Evolutionary conservation across 2,797 vertebrate species (phyloP), one percentile per base, ranked within the genome.

Genomic region (Tragelaphus eurycerus): DNA sequence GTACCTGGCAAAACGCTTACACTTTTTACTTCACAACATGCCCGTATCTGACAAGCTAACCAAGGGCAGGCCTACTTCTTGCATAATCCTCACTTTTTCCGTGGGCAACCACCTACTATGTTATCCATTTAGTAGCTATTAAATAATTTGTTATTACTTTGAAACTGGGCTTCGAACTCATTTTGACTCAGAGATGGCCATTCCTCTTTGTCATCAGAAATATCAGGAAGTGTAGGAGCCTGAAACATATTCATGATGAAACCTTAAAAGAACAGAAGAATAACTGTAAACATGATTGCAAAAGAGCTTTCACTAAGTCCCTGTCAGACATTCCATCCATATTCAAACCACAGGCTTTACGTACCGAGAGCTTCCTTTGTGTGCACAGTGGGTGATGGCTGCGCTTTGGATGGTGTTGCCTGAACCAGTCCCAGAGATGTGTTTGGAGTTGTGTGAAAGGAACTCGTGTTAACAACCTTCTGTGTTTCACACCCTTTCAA

Each of bases 231-330:
- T 3, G 99, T 99, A 1, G 99, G 99, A 0, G 99, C 99, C 98
- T 99, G 99, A 98, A 99, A 99, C 99, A 99, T 99, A 98, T 99
- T 99, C 99, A 99, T 99, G 98, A 99, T 99, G 94, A 99, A 99
- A 34, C 98, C 99, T 99, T 90, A 85, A 97, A 78, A 93, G 8
- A 82, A 88, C 1, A 95, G 38, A 79, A 89, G 78, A 94, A 76
- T 17, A 16, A 5, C 13, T 34, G 34, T 97, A 48, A 86, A 29
- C 62, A 57, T 17, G 86, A 8, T 25, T 90, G 29, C 13, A 74
- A 17, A 90, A 81, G 81, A 50, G 11, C 52, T 52, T 78, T 52
- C 74, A 13, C 15, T 27, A 78, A 54, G 59, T 54, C 95, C 34
- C 10, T 12, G 2, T 21, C 46, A 71, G 74, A 59, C 0, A 19